Evolutionary conservation across 1,140 invertebrate genomes (phyloP), one percentile per base, ranked within the genome.

Genomic region (Trachymyrmex cornetzi): DNA sequence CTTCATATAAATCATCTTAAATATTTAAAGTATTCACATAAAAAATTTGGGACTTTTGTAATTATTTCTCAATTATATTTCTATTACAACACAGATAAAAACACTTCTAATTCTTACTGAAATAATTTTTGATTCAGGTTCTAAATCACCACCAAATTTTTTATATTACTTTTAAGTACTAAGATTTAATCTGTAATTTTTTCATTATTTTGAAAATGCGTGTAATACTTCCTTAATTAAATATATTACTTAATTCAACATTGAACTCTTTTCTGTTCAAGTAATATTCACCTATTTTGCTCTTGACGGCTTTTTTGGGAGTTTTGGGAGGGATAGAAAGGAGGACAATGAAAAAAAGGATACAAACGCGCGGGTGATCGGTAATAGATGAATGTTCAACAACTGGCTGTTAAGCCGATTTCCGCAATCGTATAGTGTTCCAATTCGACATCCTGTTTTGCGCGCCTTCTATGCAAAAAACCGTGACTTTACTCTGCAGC

Each of bases 381-480:
- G n/a, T 38, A 80, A 27, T 38, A 14, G 50, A 34, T 24, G 30
- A 57, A 38, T 11, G 77, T 81, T 71, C 24, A 71, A 24, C 30
- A 14, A 24, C 5, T 30, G 16, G 27, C 6, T 30, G 53, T 2
- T 12, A 38, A 38, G 24, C 6, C 66, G 67, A 82, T 84, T 72
- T 74, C 55, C 69, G 69, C 80, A 74, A 84, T 74, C 80, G 38
- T 24, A 74, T 24, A 74, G 30, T 74, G 55, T 50, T 9, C 69
- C 80, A 50, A 74, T 50, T 84, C 24, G 27, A 61, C 80, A 82
- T 82, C 67, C 67, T 81, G 79, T n/a, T 81, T 66, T 34, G 30
- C 48, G 44, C 27, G n/a, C 44, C 27, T 80, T 69, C 72, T 74
- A 53, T 53, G 64, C 66, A 71, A 71, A 81, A 81, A 81, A 79